phyloP scores from a whole-genome alignment of 2,797 vertebrate species.

The Epinephelus coioides region DNA sequence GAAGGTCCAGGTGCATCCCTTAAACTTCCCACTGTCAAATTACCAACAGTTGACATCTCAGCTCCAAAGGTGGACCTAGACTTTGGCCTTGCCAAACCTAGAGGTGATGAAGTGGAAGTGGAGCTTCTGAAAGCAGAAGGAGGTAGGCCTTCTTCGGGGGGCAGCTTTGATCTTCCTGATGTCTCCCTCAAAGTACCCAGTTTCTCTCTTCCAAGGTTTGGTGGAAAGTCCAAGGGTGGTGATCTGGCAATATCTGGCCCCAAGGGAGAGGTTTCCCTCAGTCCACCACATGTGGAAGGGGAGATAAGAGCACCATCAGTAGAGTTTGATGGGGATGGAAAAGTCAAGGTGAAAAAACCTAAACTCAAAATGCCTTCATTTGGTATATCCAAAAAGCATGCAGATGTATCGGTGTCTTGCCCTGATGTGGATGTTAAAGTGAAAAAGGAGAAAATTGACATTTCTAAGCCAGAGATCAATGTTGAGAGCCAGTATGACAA shows the following conservation, averaged over 20 bases:
- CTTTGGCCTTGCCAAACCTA: slow-evolving; percentile 81
- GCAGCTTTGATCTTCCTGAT: slow-evolving; percentile 84
- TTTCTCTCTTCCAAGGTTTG: slow-evolving; percentile 87
- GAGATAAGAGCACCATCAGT: slow-evolving; percentile 71
- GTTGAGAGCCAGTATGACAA: slow-evolving; percentile 65
- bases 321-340: slow-evolving; percentile 79
- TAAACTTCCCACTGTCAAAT: slow-evolving; percentile 84
- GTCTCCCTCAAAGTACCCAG: slow-evolving; percentile 87
- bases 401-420: slow-evolving; percentile 67
- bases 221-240: slow-evolving; percentile 82
- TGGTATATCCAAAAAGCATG: slow-evolving; percentile 82
- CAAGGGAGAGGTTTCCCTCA: slow-evolving; percentile 67
- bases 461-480: slow-evolving; percentile 65
- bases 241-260: slow-evolving; percentile 66
- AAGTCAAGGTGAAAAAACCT: slow-evolving; percentile 85
- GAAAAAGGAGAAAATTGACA: slow-evolving; percentile 64
- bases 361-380: slow-evolving; percentile 86
- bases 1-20: slow-evolving; percentile 68
- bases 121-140: slow-evolving; percentile 83
- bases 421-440: slow-evolving; percentile 74
- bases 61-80: slow-evolving; percentile 88
- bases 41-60: slow-evolving; percentile 88
- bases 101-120: slow-evolving; percentile 79
- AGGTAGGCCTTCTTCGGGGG: slow-evolving; percentile 81
- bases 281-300: slow-evolving; percentile 59